Evolutionary conservation across 2,113 vertebrate genomes (phyloP).

Genomic region (Heterochromis multidens): DNA sequence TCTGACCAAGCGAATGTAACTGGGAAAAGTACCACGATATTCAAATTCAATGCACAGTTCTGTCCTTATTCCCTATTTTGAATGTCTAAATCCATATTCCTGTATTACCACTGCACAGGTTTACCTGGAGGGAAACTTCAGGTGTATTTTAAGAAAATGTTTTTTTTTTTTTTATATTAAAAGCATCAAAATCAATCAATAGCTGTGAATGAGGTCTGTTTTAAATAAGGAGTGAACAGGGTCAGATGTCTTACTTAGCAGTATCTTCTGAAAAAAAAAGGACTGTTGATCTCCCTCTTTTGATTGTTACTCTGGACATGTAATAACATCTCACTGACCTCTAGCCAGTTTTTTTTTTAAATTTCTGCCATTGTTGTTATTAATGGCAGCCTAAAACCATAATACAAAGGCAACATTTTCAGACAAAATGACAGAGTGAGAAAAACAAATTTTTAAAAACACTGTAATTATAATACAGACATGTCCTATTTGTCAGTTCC

Average conservation of each 20-base stretch:
- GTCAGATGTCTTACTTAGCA: background rate
- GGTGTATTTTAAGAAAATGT: background rate
- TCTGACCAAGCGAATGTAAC: background rate
- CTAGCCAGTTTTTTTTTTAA: background rate
- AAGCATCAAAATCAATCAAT: background rate
- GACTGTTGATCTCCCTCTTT: background rate
- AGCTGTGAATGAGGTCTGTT: background rate
- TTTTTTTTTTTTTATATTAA: background rate
- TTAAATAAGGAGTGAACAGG: constrained; percentile 5
- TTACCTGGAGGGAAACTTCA: background rate
- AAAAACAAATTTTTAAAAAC: background rate
- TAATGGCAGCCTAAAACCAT: background rate
- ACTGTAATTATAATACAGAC: background rate
- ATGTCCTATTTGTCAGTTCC: background rate
- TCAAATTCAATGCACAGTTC: background rate
- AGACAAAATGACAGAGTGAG: background rate
- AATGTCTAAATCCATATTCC: background rate
- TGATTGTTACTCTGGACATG: background rate
- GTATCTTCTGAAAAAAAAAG: background rate
- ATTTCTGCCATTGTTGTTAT: background rate
- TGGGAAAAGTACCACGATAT: background rate
- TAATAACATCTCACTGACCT: background rate
- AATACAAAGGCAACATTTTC: background rate
- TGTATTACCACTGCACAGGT: background rate
- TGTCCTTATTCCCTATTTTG: background rate